Percentiles rank a stretch among this genome's conserved stretches.
Conservation (phyloP, 1,140 invertebrate genomes). For the Olivierus martensii region DNA sequence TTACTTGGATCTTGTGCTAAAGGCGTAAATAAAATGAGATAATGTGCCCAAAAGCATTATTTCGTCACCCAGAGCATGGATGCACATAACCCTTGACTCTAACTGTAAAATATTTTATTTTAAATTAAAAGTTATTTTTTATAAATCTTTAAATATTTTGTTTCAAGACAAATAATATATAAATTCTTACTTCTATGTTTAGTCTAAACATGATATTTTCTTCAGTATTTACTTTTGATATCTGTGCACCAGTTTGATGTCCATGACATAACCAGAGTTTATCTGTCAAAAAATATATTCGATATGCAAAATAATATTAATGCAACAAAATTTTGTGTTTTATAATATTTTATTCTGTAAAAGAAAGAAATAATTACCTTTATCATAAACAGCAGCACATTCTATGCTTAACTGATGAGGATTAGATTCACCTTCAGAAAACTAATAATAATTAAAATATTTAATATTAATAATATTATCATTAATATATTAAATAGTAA, state of each 20-base stretch:
- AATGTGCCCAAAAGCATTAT: conserved; percentile 34
- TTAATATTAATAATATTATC: no score
- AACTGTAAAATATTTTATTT: conserved; percentile 25
- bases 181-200: conserved; percentile 31
- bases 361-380: conserved; percentile 22
- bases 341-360: no score
- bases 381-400: conserved; percentile 24
- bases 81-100: conserved; percentile 35
- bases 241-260: conserved; percentile 27
- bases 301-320: no score
- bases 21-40: conserved; percentile 33
- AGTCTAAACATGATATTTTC: conserved; percentile 31
- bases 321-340: no score
- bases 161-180: no score
- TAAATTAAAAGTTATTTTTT: no score
- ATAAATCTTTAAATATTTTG: no score
- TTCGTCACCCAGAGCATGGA: conserved; percentile 26
- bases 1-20: conserved; percentile 24
- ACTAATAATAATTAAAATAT: no score
- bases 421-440: no score
- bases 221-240: conserved; percentile 27
- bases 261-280: conserved; percentile 35
- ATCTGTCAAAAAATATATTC: conserved; percentile 22
- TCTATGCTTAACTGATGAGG: conserved; percentile 23
- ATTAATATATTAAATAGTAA: no score